These are phyloP conservation scores for Hyposmocoma kahamanoa DNA, from an alignment of 1,140 invertebrate genomes.

Conservation along the genomic window DNA sequence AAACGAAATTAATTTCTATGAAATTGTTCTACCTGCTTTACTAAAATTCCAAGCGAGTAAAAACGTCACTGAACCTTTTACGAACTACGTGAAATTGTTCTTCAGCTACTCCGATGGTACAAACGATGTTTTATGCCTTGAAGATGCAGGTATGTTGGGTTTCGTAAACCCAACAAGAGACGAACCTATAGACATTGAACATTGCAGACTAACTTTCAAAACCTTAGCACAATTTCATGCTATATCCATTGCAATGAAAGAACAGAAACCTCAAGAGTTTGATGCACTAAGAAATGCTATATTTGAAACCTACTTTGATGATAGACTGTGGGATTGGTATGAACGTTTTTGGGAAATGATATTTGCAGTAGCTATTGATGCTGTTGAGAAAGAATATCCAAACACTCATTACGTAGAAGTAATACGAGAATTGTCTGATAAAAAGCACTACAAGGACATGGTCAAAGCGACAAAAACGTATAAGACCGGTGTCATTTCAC, in stretches of 20 bases:
- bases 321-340: slow-evolving; percentile 78
- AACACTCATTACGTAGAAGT: slow-evolving; percentile 74
- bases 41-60: slow-evolving; percentile 70
- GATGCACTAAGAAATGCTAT: slow-evolving; percentile 50
- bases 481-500: slow-evolving; percentile 75
- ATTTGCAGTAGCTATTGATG: slow-evolving; percentile 77
- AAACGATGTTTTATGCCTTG: slow-evolving; percentile 79
- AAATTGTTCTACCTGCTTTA: slow-evolving; percentile 73
- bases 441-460: slow-evolving; percentile 55
- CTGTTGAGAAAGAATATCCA: slow-evolving; percentile 77
- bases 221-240: slow-evolving; percentile 80
- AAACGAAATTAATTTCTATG: slow-evolving; percentile 81
- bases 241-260: slow-evolving; percentile 79
- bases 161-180: slow-evolving; percentile 65
- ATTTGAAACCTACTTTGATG: slow-evolving; percentile 76
- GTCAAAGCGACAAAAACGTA: slow-evolving; percentile 31
- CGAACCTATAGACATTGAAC: slow-evolving; percentile 68
- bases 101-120: slow-evolving; percentile 74
- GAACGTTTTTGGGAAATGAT: slow-evolving; percentile 74
- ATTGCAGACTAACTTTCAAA: slow-evolving; percentile 73
- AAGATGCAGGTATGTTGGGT: slow-evolving; percentile 76
- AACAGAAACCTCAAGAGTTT: slow-evolving; percentile 76
- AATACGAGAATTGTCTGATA: slow-evolving; percentile 71
- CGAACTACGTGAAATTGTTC: slow-evolving; percentile 74
- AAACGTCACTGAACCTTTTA: slow-evolving; percentile 63